phyloP scores from a whole-genome alignment of 2,888 invertebrate species.

The Crossocerus cetratus region DNA sequence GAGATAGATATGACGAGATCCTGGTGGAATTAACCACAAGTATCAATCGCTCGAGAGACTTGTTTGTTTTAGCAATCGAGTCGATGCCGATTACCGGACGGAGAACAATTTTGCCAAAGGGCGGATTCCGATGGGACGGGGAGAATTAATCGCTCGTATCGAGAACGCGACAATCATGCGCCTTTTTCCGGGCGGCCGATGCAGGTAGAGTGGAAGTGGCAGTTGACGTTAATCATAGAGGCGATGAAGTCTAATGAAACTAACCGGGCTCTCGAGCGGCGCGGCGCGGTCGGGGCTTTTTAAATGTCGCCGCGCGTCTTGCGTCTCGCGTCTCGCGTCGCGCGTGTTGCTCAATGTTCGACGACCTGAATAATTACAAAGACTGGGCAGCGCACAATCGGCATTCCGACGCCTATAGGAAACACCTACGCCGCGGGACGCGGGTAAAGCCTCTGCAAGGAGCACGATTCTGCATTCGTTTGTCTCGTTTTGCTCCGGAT shows the following conservation, averaged over 20 bases:
- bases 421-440: conserved; percentile 53
- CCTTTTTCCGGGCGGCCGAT: conserved; percentile 18
- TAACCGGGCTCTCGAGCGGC: background rate
- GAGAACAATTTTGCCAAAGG: conserved; percentile 1
- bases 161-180: conserved; percentile 19
- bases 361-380: conserved; percentile 57
- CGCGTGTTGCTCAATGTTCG: conserved; percentile 41
- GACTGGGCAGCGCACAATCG: conserved; percentile 43
- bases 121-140: background rate
- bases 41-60: conserved; percentile 17
- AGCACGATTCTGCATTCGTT: conserved; percentile 50
- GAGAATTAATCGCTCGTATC: conserved; percentile 30
- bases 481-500: conserved; percentile 45
- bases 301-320: conserved; percentile 34
- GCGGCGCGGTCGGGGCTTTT: conserved; percentile 21
- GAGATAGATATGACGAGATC: background rate
- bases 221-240: conserved; percentile 11
- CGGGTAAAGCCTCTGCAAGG: conserved; percentile 21
- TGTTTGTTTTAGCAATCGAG: conserved; percentile 13
- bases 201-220: background rate
- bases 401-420: conserved; percentile 54
- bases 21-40: background rate
- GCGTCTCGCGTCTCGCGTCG: conserved; percentile 34
- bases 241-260: conserved; percentile 14
- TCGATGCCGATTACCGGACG: conserved; percentile 11